These are phyloP conservation scores for Eulemur albifrons DNA, from an alignment of 2,797 vertebrate species.

Conservation along the genomic window DNA sequence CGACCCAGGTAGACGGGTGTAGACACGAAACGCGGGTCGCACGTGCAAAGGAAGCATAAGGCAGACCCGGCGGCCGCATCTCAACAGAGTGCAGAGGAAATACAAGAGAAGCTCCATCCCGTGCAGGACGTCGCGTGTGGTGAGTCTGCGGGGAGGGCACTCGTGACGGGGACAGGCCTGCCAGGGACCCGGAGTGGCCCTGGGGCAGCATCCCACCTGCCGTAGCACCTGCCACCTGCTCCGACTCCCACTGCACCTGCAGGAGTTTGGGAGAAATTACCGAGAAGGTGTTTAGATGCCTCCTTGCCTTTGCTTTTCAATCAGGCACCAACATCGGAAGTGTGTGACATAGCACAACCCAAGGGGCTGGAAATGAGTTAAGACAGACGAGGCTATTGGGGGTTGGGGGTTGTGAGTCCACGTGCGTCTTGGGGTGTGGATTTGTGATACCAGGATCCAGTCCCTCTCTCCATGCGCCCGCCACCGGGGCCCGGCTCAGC, in stretches of 20 bases:
- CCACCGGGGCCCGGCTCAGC: rapidly evolving
- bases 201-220: too few species aligned
- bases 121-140: neutral
- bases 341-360: rapidly evolving
- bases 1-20: rapidly evolving
- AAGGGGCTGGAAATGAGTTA: rapidly evolving
- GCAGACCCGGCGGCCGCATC: too few species aligned
- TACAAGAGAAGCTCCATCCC: rapidly evolving
- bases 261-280: neutral
- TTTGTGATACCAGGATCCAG: rapidly evolving
- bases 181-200: too few species aligned
- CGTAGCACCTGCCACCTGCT: neutral
- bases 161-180: too few species aligned
- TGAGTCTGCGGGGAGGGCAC: too few species aligned
- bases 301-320: neutral
- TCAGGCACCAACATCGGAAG: neutral
- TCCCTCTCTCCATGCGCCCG: rapidly evolving
- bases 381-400: neutral
- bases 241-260: rapidly evolving
- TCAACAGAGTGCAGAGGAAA: neutral
- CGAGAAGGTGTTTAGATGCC: rapidly evolving
- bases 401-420: too few species aligned
- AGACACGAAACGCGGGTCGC: rapidly evolving
- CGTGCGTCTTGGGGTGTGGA: rapidly evolving
- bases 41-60: too few species aligned